phyloP scores from a whole-genome alignment of 1,140 invertebrate genomes.

The Aradophagus sp. region DNA sequence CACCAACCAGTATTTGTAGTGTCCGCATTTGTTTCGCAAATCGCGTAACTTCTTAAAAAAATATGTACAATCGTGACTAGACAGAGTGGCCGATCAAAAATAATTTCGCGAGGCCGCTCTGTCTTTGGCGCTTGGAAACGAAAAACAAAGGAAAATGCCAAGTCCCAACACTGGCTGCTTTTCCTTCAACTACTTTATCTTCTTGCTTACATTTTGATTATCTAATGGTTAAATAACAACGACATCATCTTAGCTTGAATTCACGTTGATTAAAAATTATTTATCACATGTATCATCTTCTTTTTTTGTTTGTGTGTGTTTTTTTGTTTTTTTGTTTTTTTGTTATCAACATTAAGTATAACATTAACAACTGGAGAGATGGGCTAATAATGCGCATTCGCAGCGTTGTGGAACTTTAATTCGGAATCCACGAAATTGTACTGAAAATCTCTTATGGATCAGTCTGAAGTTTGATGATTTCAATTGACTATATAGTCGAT shows the following conservation, averaged over 20 bases:
- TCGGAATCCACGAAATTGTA: too few species aligned
- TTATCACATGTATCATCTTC: constrained; percentile 67
- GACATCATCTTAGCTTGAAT: constrained; percentile 63
- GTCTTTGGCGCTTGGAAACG: background rate
- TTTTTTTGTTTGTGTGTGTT: too few species aligned
- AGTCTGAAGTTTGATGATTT: too few species aligned
- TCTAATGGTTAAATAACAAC: constrained; percentile 60
- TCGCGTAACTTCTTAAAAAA: background rate
- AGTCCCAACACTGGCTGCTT: background rate
- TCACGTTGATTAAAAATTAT: constrained; percentile 64
- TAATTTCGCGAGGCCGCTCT: background rate
- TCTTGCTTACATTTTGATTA: constrained; percentile 51
- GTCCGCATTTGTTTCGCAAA: constrained; percentile 7
- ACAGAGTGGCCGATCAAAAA: constrained; percentile 4
- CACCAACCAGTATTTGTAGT: too few species aligned
- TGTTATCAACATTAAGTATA: constrained; percentile 57
- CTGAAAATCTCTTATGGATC: too few species aligned
- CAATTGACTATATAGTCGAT: too few species aligned
- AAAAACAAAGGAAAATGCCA: background rate
- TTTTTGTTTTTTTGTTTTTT: too few species aligned
- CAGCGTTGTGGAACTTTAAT: too few species aligned
- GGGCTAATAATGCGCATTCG: too few species aligned
- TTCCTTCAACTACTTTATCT: background rate
- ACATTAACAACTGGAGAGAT: constrained; percentile 62
- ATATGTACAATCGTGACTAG: constrained; percentile 5